Evolutionary conservation across 2,113 vertebrate genomes (phyloP).

Genomic region (Heterotis niloticus): DNA sequence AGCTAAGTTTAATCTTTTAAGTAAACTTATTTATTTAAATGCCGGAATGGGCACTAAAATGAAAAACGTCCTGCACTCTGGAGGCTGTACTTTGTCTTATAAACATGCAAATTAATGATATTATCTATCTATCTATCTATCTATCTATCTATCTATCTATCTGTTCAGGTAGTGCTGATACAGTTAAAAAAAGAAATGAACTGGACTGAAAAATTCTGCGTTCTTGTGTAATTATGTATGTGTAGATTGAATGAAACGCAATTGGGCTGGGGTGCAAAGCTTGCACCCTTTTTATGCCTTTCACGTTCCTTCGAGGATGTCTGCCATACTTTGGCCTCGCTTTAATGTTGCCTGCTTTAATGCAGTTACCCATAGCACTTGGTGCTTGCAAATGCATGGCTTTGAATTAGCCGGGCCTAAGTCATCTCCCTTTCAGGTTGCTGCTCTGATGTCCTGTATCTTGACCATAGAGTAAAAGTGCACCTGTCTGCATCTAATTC

Average conservation of each 20-base stretch:
- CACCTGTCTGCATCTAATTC: conserved; percentile 45
- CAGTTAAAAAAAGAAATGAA: too few relatives aligned
- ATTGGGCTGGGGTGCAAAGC: conserved; percentile 48
- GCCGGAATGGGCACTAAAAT: too few relatives aligned
- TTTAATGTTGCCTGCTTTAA: neutral
- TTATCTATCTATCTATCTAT: too few relatives aligned
- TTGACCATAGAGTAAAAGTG: conserved; percentile 39
- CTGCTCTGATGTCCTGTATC: conserved; percentile 24
- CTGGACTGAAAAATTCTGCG: conserved; percentile 70
- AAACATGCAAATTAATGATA: too few relatives aligned
- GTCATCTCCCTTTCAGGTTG: neutral
- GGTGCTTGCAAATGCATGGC: too few relatives aligned
- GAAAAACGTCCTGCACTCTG: too few relatives aligned
- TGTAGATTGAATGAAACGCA: too few relatives aligned
- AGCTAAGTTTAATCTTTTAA: too few relatives aligned
- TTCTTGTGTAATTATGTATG: too few relatives aligned
- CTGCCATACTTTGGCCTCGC: neutral
- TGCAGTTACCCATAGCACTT: neutral
- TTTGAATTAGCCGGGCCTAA: neutral
- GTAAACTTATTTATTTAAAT: too few relatives aligned
- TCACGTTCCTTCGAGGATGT: neutral
- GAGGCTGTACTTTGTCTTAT: too few relatives aligned
- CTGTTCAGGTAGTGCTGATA: too few relatives aligned
- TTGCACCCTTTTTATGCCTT: conserved; percentile 38
- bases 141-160: conserved; percentile 28